Conservation (phyloP, 1,140 invertebrate species). For the Tetramorium parvispinum region DNA sequence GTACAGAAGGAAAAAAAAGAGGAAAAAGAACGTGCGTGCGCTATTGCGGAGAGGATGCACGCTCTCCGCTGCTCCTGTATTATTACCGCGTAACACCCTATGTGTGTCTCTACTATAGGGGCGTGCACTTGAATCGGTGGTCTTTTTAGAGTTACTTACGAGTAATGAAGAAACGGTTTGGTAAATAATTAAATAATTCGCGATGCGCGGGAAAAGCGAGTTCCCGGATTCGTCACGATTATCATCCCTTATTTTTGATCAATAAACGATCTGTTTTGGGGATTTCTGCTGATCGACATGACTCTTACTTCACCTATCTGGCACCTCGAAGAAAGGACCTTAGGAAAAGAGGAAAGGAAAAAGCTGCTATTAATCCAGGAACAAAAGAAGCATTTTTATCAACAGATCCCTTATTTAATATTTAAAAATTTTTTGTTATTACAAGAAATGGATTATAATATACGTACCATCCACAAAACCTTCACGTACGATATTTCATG, state of each 20-base stretch:
- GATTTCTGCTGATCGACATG: slow-evolving; percentile 72
- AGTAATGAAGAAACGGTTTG: slow-evolving; percentile 77
- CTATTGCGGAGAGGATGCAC: slow-evolving; percentile 71
- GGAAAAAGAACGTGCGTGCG: slow-evolving; percentile 72
- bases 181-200: slow-evolving; percentile 73
- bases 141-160: slow-evolving; percentile 80
- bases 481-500: background rate
- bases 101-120: slow-evolving; percentile 71
- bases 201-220: slow-evolving; percentile 77
- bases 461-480: background rate
- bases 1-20: slow-evolving; percentile 56
- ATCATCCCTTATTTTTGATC: slow-evolving; percentile 83
- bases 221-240: slow-evolving; percentile 76
- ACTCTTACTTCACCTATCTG: slow-evolving; percentile 39
- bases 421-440: slow-evolving; percentile 39
- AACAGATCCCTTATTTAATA: background rate
- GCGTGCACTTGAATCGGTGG: slow-evolving; percentile 77
- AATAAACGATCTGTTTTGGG: slow-evolving; percentile 83
- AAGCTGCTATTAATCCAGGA: background rate
- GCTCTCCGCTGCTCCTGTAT: slow-evolving; percentile 67
- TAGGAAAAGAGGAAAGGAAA: background rate
- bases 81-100: slow-evolving; percentile 66
- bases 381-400: background rate
- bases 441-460: background rate
- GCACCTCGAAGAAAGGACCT: background rate